A percentile compares a stretch with the other conserved stretches of the same genome.
Conservation (phyloP, 2,113 vertebrate genomes). For the Cavia porcellus region DNA sequence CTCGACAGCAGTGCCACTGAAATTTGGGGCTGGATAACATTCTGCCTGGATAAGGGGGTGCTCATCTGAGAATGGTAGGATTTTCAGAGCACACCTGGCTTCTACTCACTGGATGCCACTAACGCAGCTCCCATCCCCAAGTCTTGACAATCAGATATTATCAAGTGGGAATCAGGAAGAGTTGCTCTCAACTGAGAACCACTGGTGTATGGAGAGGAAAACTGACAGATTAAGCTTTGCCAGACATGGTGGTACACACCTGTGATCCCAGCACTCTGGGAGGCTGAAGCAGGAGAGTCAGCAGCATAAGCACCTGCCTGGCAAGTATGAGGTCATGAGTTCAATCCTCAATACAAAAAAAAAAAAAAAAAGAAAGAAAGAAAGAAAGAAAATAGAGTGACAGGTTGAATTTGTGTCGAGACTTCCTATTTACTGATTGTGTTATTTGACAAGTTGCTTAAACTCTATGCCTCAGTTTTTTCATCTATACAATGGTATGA, state of each 20-base stretch:
- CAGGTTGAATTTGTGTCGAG: background rate
- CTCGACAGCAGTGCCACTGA: background rate
- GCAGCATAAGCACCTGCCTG: too few species aligned
- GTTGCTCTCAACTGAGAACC: background rate
- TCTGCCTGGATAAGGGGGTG: background rate
- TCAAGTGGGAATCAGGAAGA: background rate
- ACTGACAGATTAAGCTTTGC: background rate
- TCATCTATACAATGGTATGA: background rate
- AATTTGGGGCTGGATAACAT: background rate
- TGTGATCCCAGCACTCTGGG: background rate
- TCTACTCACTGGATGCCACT: background rate
- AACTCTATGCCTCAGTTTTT: background rate
- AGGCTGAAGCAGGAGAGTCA: background rate
- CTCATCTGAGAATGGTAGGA: accelerated
- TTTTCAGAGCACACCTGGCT: background rate
- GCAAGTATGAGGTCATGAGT: too few species aligned
- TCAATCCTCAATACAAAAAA: background rate
- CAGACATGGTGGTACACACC: background rate
- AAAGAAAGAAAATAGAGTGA: background rate
- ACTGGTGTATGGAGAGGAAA: too few species aligned
- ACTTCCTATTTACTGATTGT: background rate
- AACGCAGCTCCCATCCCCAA: background rate
- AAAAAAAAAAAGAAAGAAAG: background rate
- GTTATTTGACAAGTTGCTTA: background rate
- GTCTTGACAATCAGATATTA: background rate